Base-by-base conservation (phyloP, 37 sponge, comb jelly and placozoan species). In the Dysidea cf. avara region DNA sequence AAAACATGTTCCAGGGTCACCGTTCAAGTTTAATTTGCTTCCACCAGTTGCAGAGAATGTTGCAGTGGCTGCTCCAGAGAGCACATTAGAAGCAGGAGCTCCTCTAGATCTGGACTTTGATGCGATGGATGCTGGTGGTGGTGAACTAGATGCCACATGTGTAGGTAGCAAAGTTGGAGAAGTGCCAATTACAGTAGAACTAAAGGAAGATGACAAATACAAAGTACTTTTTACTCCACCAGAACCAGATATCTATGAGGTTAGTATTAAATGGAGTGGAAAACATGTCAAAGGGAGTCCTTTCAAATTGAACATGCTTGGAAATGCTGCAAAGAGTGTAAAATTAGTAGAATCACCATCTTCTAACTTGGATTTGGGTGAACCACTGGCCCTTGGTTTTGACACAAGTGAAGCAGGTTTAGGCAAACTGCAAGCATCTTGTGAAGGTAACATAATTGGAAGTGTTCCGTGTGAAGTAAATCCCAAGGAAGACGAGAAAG, bases 51-150 rank as follows among this genome's bases (percentile, higher is more conserved):
- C 83, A 24, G 35, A 29, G 13, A 80, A 81, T 48, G 81, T 81
- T 22, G 33, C 40, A 18, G 82, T 90, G 3, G 55, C 21, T 35
- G 91, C 83, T 31, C 87, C 86, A 49, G 47, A 72, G 9, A 54
- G 68, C 2, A 62, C 64, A 14, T 16, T 55, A 3, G 62, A 72
- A 3, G 50, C 69, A 0, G 20, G 22, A 47, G 70, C 71, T 3
- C 69, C 78, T 4, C 53, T 83, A 3, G 22, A 21, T 13, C 59
- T 80, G 12, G n/a, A 34, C 39, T 75, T 83, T 17, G 82, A 84
- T 75, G 71, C 80, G 38, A 47, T 67, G 1, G 34, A 71, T 54
- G 90, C 90, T 25, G 88, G 88, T 0, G 74, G 82, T 28, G 88
- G 88, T 0, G 43, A 56, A 3, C 74, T 88, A 33, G 60, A 43